These are phyloP conservation scores for Drosophila koepferae DNA, from an alignment of 2,888 invertebrate species.

Conservation along the genomic window DNA sequence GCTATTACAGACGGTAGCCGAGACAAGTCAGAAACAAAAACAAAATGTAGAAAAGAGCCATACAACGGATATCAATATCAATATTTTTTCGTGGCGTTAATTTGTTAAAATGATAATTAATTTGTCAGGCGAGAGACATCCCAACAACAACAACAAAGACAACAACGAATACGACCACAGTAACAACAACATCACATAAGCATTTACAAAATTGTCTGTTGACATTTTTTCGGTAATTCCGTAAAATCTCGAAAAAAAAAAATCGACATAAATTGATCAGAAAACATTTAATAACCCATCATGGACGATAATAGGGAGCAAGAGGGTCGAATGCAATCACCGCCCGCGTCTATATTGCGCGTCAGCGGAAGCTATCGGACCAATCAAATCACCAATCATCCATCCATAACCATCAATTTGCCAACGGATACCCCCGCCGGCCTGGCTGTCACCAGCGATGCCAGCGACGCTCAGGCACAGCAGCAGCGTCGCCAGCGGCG, in stretches of 20 bases:
- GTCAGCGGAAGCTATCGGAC: constrained; percentile 40
- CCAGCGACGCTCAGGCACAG: constrained; percentile 36
- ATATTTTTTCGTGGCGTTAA: constrained; percentile 47
- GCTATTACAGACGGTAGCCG: constrained; percentile 60
- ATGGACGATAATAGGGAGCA: constrained; percentile 26
- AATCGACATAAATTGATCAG: constrained; percentile 1
- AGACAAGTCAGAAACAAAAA: constrained; percentile 20
- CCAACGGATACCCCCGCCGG: constrained; percentile 19
- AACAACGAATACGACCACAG: constrained; percentile 7
- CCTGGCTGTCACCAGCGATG: constrained; percentile 17
- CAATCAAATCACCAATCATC: constrained; percentile 15
- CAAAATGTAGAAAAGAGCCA: constrained; percentile 1
- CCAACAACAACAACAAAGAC: constrained; percentile 3
- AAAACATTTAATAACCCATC: neutral
- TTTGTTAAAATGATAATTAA: constrained; percentile 76
- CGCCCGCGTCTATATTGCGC: constrained; percentile 36
- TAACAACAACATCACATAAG: constrained; percentile 18
- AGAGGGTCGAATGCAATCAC: neutral
- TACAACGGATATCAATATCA: constrained; percentile 37
- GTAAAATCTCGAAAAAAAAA: constrained; percentile 8
- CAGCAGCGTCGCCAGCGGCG: constrained; percentile 37
- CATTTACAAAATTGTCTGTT: constrained; percentile 48
- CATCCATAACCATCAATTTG: constrained; percentile 46
- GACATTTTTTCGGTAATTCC: constrained; percentile 23
- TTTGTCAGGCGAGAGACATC: constrained; percentile 68